Conservation (phyloP, 2,113 vertebrate genomes). For the Takifugu bimaculatus region DNA sequence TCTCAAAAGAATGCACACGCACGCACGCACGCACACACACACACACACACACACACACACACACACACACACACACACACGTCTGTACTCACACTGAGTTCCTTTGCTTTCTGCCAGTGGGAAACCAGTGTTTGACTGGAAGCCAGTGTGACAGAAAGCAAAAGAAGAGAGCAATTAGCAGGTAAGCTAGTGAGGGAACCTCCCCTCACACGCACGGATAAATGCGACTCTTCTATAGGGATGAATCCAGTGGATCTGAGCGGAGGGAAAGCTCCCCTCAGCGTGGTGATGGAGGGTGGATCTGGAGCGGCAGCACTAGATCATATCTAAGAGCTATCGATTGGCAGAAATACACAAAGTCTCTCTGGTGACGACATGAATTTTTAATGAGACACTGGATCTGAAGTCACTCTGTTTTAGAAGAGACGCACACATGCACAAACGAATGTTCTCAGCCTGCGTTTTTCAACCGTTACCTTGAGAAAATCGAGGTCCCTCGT, state of each 20-base stretch:
- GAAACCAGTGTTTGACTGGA: conserved; percentile 52
- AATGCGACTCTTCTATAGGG: neutral
- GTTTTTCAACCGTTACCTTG: neutral
- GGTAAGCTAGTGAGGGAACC: conserved; percentile 17
- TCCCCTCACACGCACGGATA: conserved; percentile 1
- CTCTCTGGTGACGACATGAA: conserved; percentile 76
- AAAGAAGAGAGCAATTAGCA: conserved; percentile 45
- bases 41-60: conserved; percentile 28
- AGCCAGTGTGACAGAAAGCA: conserved; percentile 27
- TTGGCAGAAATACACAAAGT: conserved; percentile 75
- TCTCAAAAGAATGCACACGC: conserved; percentile 36
- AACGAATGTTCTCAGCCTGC: neutral
- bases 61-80: conserved; percentile 4
- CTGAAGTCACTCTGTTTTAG: conserved; percentile 59
- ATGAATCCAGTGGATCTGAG: neutral
- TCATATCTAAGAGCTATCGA: conserved; percentile 85
- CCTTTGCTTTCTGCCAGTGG: conserved; percentile 35
- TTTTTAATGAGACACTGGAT: conserved; percentile 80
- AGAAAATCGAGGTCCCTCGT: conserved; percentile 3
- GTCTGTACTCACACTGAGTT: neutral
- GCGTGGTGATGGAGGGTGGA: conserved; percentile 58
- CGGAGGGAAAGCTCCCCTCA: conserved; percentile 14
- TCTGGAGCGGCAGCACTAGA: conserved; percentile 64
- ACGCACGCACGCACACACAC: neutral
- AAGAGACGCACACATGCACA: conserved; percentile 24